These are phyloP conservation scores for Penaeus japonicus DNA, from an alignment of 1,140 invertebrate species.

Conservation along the genomic window DNA sequence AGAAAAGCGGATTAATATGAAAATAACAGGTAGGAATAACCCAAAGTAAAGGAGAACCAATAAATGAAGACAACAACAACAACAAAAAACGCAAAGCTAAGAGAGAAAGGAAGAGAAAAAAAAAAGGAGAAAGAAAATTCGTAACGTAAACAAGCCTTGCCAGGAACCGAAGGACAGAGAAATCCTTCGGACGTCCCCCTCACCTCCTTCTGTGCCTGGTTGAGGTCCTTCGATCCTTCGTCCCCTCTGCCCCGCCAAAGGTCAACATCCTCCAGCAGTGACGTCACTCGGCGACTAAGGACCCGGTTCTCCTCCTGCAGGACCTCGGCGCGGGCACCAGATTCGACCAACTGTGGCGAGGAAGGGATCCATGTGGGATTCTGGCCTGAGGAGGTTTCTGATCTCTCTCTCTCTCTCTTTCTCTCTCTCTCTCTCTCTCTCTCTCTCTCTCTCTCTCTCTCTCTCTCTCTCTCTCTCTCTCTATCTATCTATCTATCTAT, in stretches of 20 bases:
- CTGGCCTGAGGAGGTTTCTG: too few relatives aligned
- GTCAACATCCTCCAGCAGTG: constrained; percentile 31
- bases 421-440: too few relatives aligned
- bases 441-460: too few relatives aligned
- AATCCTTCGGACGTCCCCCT: background rate
- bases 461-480: too few relatives aligned
- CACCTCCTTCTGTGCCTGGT: constrained; percentile 1
- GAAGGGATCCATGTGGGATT: background rate
- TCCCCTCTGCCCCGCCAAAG: background rate
- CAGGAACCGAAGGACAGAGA: background rate
- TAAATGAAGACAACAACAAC: too few relatives aligned
- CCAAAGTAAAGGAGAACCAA: too few relatives aligned
- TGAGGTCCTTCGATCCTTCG: background rate
- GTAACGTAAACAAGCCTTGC: background rate
- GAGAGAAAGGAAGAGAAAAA: too few relatives aligned
- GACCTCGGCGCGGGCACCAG: constrained; percentile 10
- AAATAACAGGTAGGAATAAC: too few relatives aligned
- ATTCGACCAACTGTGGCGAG: background rate
- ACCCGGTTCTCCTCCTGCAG: constrained; percentile 35
- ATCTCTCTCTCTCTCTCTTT: too few relatives aligned
- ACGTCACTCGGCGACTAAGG: background rate
- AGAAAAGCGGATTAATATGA: too few relatives aligned
- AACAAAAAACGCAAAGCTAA: too few relatives aligned
- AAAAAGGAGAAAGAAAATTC: background rate
- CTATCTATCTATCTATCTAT: too few relatives aligned